Evolutionary conservation across 2,888 invertebrate genomes (phyloP), one percentile per base, ranked within the genome.

Genomic region (Kuschelorhynchus macadamiae): DNA sequence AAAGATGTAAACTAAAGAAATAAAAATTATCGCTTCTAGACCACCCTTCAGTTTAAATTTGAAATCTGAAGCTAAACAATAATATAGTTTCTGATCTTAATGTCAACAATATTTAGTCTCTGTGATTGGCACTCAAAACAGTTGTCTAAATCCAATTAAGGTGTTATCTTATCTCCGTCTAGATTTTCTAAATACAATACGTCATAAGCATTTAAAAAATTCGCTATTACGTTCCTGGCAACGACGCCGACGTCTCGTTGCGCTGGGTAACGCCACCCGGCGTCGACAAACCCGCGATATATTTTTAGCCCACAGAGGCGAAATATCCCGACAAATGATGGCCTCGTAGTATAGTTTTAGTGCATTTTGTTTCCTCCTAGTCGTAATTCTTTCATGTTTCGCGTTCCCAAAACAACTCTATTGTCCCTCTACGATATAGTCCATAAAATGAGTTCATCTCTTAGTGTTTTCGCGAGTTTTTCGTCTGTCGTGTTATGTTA

Each of bases 181-280:
- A n/a, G n/a, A n/a, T n/a, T n/a, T n/a, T n/a, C n/a, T n/a, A n/a
- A n/a, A n/a, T n/a, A n/a, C n/a, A n/a, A n/a, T n/a, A n/a, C n/a
- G n/a, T n/a, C n/a, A n/a, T n/a, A n/a, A n/a, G n/a, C n/a, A n/a
- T n/a, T n/a, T n/a, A n/a, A n/a, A 12, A 36, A 36, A 36, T 36
- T 44, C 21, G 17, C 14, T 12, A 42, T 49, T 56, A 41, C 64
- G 41, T 17, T 17, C 64, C 64, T 64, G 63, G n/a, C n/a, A 32
- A 20, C 21, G 64, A 64, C 64, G 56, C 64, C 64, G 56, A 64
- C 56, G 64, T 49, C 55, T 49, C 47, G 64, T 64, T 64, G 64
- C 64, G 64, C 64, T 47, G 56, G 64, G 57, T 39, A 50, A 64
- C 42, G 64, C 20, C 49, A 42, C 46, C n/a, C 52, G 65, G 65